phyloP scores from a whole-genome alignment of 2,797 vertebrate genomes.

The Arnoldichthys spilopterus region DNA sequence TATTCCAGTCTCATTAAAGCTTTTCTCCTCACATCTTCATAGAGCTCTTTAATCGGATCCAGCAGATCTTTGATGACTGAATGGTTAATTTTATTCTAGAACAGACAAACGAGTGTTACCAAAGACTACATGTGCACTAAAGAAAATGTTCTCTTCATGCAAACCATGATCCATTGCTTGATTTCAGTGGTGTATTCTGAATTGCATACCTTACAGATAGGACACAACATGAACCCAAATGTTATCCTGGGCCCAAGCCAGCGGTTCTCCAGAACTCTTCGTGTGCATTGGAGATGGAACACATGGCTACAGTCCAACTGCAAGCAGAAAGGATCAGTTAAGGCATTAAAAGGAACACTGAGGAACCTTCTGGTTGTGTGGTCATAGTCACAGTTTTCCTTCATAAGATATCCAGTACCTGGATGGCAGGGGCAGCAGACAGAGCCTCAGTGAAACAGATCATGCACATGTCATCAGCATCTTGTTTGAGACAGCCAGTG shows the following conservation, averaged over 20 bases:
- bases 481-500: conserved; percentile 90
- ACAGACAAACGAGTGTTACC: conserved; percentile 31
- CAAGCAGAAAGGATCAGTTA: conserved; percentile 45
- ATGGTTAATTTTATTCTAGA: conserved; percentile 99
- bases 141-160: not conserved
- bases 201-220: conserved; percentile 93
- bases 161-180: not conserved
- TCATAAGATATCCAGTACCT: conserved; percentile 75
- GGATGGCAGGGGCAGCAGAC: conserved; percentile 95
- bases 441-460: conserved; percentile 99
- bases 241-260: conserved; percentile 99
- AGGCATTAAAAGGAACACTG: not conserved
- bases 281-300: conserved; percentile 98
- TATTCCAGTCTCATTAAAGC: conserved; percentile 98
- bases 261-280: conserved; percentile 94
- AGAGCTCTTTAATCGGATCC: conserved; percentile 97
- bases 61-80: conserved; percentile 95
- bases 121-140: not conserved
- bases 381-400: not conserved
- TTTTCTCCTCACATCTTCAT: conserved; percentile 97
- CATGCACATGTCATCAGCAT: conserved; percentile 99
- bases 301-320: conserved; percentile 98
- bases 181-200: not conserved
- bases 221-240: conserved; percentile 98
- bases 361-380: not conserved